Conservation (phyloP, 2,113 vertebrate species). For the Nesogale talazaci region DNA sequence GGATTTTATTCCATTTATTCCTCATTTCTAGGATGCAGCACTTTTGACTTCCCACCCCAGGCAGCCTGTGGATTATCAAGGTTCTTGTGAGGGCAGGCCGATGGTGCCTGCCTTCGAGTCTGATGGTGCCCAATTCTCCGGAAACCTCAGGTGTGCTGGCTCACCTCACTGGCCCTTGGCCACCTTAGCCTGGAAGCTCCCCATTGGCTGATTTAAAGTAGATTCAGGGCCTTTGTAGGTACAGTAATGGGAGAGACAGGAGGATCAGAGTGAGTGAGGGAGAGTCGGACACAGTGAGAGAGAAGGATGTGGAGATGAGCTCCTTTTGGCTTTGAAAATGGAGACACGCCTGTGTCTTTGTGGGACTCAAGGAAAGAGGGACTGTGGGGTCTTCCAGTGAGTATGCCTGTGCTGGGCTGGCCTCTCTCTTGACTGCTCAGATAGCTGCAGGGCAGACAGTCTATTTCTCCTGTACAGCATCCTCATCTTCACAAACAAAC, state of each 20-base stretch:
- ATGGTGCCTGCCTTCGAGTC: too few species aligned
- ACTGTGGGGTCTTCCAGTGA: too few species aligned
- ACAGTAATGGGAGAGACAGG: not conserved
- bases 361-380: too few species aligned
- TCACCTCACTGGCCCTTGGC: not conserved
- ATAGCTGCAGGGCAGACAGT: not conserved
- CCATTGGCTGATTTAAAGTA: not conserved
- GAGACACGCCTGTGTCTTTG: not conserved
- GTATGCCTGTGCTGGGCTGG: too few species aligned
- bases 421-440: not conserved
- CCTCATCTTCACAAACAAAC: too few species aligned
- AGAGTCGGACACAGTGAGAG: not conserved
- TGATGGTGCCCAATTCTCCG: too few species aligned
- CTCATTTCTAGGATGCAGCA: not conserved
- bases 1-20: not conserved
- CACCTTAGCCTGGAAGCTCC: not conserved
- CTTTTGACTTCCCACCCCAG: not conserved
- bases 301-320: not conserved
- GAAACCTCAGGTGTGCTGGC: not conserved
- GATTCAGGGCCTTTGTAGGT: not conserved
- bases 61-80: not conserved
- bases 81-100: not conserved
- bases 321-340: too few species aligned
- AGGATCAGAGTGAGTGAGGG: not conserved
- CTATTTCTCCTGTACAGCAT: too few species aligned